Base-by-base conservation (phyloP, 2,888 invertebrate genomes). In the Sipunculus nudus region DNA sequence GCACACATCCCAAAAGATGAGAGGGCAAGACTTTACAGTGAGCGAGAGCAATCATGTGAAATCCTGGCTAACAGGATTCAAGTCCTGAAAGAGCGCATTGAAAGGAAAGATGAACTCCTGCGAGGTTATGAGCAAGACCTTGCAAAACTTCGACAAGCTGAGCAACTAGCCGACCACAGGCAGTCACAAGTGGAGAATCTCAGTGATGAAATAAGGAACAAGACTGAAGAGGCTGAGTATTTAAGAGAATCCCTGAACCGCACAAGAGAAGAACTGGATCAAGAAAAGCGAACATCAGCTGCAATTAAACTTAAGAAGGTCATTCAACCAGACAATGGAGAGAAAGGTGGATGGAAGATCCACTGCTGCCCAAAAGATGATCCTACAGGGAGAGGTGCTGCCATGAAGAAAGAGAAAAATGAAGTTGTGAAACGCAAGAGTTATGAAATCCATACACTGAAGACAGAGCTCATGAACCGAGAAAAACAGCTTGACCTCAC, bases 281-380 rank as follows among this genome's bases (percentile, higher is more conserved):
- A 81, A 61, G 81, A 81, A 64, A 79, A 78, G 59, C 63, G 79
- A 6, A 71, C 80, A 4, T 81, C 81, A 54, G 71, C 69, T 25
- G 78, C 81, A 38, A 79, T 81, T 47, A 82, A 81, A 73, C 74
- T 78, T 46, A 76, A 77, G 66, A 80, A 79, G 75, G 79, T 78
- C n/a, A n/a, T n/a, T n/a, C n/a, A n/a, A n/a, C n/a, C n/a, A n/a
- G n/a, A n/a, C n/a, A n/a, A n/a, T n/a, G n/a, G n/a, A n/a, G n/a
- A n/a, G n/a, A n/a, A n/a, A n/a, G n/a, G n/a, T n/a, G n/a, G n/a
- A n/a, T n/a, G n/a, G n/a, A n/a, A n/a, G n/a, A n/a, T n/a, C n/a
- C n/a, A n/a, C n/a, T n/a, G n/a, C n/a, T n/a, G n/a, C n/a, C n/a
- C n/a, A n/a, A n/a, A n/a, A n/a, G n/a, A n/a, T n/a, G n/a, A n/a